These are phyloP conservation scores for Cassiopea andromeda DNA, from an alignment of 30 jellyfish, hydroid and myxozoan species.

Conservation along the genomic window DNA sequence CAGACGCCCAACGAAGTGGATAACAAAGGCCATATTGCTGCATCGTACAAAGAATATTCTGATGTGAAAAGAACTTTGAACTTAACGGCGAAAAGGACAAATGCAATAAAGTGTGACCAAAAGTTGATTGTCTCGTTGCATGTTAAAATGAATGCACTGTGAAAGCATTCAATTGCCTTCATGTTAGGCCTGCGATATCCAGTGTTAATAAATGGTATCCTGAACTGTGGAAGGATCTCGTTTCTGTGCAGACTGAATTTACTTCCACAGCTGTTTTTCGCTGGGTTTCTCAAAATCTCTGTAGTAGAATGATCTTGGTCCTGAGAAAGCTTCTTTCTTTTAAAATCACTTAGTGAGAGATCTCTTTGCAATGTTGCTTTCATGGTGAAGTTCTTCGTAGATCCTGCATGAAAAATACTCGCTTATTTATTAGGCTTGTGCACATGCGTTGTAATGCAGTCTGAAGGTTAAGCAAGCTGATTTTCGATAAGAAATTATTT, in stretches of 20 bases:
- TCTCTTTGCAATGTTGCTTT: too few relatives aligned
- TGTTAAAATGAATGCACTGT: constrained; percentile 72
- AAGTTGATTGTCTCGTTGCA: constrained; percentile 90
- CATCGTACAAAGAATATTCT: constrained; percentile 44
- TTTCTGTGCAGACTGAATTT: constrained; percentile 82
- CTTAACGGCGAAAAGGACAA: constrained; percentile 50
- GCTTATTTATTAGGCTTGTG: too few relatives aligned
- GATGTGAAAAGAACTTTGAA: constrained; percentile 49
- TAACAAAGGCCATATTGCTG: constrained; percentile 79
- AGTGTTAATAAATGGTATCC: constrained; percentile 78
- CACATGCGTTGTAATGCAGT: too few relatives aligned
- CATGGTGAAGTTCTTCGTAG: too few relatives aligned
- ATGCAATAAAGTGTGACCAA: constrained; percentile 94
- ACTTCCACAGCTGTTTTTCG: neutral
- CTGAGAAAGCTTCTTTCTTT: too few relatives aligned
- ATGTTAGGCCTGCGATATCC: constrained; percentile 90
- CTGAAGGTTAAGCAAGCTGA: too few relatives aligned
- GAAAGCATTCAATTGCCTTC: constrained; percentile 74
- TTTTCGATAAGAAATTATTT: too few relatives aligned
- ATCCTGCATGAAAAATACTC: too few relatives aligned
- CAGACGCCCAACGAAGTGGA: constrained; percentile 82
- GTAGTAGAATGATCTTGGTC: neutral
- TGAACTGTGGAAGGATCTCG: constrained; percentile 74
- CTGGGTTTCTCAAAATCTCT: neutral
- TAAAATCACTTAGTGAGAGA: too few relatives aligned